A percentile compares a stretch with the other conserved stretches of the same genome.
Evolutionary conservation across 2,888 invertebrate genomes (phyloP).

Genomic region (Cyclophora albipunctata): DNA sequence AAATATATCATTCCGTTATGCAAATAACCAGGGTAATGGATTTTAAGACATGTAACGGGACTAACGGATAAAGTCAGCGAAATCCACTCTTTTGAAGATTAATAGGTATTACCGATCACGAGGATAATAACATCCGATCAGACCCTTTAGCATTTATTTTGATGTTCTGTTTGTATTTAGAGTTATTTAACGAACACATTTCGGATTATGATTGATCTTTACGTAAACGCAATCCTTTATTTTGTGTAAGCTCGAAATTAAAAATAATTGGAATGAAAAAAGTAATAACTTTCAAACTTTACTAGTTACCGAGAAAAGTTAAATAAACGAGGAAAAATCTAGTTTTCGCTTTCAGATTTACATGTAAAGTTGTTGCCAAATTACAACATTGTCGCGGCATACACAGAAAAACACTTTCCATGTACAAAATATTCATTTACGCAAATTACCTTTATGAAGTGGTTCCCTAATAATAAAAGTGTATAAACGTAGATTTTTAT

Average conservation of each 20-base stretch:
- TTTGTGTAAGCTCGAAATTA: too few species aligned
- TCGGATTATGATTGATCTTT: too few species aligned
- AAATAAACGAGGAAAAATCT: too few species aligned
- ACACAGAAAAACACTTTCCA: constrained; percentile 1
- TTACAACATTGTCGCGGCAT: background rate
- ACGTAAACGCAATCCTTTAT: too few species aligned
- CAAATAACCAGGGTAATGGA: constrained; percentile 7
- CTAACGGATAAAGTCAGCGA: constrained; percentile 24
- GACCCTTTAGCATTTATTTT: constrained; percentile 3
- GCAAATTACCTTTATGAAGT: constrained; percentile 9
- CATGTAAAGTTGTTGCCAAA: background rate
- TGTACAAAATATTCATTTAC: constrained; percentile 5
- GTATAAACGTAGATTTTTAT: constrained; percentile 1
- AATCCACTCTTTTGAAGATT: constrained; percentile 45
- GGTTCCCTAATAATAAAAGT: constrained; percentile 3
- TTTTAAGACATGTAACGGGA: too few species aligned
- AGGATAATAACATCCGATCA: constrained; percentile 1
- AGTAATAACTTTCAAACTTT: too few species aligned
- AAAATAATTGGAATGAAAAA: too few species aligned
- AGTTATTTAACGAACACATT: too few species aligned
- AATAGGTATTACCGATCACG: constrained; percentile 29
- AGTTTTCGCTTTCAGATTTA: too few species aligned
- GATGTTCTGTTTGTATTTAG: too few species aligned
- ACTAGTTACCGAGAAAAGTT: too few species aligned
- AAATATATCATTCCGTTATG: background rate